These are phyloP conservation scores for Chloroclysta siterata DNA, from an alignment of 2,888 invertebrate genomes.

Conservation along the genomic window DNA sequence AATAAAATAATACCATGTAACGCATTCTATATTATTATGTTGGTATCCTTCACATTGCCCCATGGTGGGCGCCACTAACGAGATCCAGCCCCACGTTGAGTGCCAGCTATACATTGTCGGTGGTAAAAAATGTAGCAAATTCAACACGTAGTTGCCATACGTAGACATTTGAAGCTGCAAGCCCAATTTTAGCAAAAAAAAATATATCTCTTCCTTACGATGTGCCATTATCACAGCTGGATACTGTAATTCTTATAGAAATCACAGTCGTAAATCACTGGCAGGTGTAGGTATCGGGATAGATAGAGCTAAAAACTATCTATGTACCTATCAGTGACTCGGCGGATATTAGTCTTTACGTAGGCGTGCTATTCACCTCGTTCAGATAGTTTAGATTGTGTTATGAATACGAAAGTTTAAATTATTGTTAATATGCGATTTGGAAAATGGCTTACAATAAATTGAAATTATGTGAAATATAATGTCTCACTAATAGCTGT, in stretches of 20 bases:
- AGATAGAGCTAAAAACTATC: too few species aligned
- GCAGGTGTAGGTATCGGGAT: too few species aligned
- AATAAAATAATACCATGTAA: too few species aligned
- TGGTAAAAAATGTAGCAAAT: too few species aligned
- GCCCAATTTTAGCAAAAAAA: not conserved
- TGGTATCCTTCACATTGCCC: not conserved
- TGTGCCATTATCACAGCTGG: not conserved
- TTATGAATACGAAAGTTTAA: not conserved
- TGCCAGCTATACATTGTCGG: not conserved
- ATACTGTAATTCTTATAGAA: not conserved
- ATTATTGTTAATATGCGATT: too few species aligned
- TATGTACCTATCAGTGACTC: not conserved
- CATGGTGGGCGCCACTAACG: constrained; percentile 3
- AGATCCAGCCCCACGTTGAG: constrained; percentile 7
- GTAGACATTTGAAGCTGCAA: not conserved
- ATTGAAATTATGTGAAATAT: too few species aligned
- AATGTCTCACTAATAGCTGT: too few species aligned
- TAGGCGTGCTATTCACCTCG: constrained; percentile 13
- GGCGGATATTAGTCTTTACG: constrained; percentile 16
- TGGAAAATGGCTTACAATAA: too few species aligned
- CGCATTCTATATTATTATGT: too few species aligned
- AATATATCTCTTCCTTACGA: not conserved
- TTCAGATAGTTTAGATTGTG: not conserved
- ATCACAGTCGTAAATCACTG: constrained; percentile 7
- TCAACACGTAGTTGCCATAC: not conserved